phyloP scores from a whole-genome alignment of 2,888 invertebrate genomes.

The Rhagonycha fulva region DNA sequence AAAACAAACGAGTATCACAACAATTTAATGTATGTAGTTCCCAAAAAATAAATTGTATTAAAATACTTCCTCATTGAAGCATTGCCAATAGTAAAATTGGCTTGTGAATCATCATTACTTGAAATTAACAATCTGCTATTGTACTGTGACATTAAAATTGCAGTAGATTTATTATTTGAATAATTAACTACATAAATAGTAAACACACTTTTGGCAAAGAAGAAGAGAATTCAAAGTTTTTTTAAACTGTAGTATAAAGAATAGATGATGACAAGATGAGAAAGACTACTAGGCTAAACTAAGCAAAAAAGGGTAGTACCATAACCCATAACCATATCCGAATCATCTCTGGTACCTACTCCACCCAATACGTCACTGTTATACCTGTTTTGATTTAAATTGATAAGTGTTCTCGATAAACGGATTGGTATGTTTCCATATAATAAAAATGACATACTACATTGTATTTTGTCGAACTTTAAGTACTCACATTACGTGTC shows the following conservation, averaged over 20 bases:
- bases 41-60: neutral
- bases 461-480: neutral
- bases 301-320: neutral
- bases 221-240: too few species aligned
- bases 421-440: neutral
- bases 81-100: neutral
- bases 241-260: too few species aligned
- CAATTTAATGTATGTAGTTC: neutral
- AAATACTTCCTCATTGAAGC: neutral
- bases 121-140: neutral
- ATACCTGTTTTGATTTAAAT: neutral
- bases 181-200: too few species aligned
- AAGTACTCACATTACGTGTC: neutral
- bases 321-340: too few species aligned
- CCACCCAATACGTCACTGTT: neutral
- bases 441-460: neutral
- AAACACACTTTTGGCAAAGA: too few species aligned
- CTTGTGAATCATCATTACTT: neutral
- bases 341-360: neutral
- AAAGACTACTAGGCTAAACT: neutral
- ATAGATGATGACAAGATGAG: too few species aligned
- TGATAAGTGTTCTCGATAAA: neutral
- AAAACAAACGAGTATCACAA: neutral
- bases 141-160: too few species aligned
- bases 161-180: too few species aligned